A percentile compares a stretch with the other conserved stretches of the same genome.
Conservation (phyloP, 2,888 invertebrate species). For the Platycheirus albimanus region DNA sequence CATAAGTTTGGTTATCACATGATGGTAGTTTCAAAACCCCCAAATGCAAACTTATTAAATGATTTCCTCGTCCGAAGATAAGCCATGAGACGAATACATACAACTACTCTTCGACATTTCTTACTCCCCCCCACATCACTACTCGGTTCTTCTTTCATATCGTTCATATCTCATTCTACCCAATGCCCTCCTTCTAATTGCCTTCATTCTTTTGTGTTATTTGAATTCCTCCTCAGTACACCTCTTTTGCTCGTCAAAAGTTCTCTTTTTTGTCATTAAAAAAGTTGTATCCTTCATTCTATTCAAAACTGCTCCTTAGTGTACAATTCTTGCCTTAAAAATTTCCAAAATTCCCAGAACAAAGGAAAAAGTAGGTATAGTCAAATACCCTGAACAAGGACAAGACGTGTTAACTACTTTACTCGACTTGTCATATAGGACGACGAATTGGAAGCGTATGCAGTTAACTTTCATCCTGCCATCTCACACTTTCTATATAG, state of each 20-base stretch:
- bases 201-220: slow-evolving; percentile 65
- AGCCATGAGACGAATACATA: too few relatives aligned
- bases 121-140: too few relatives aligned
- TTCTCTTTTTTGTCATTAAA: slow-evolving; percentile 69
- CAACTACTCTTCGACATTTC: too few relatives aligned
- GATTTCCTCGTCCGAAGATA: too few relatives aligned
- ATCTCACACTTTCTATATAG: slow-evolving; percentile 15
- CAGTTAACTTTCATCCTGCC: slow-evolving; percentile 69
- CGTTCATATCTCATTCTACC: background rate
- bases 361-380: slow-evolving; percentile 32
- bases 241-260: slow-evolving; percentile 70
- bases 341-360: slow-evolving; percentile 21
- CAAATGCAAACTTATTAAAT: too few relatives aligned
- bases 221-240: slow-evolving; percentile 52
- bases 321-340: slow-evolving; percentile 41
- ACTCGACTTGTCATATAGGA: slow-evolving; percentile 67
- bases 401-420: slow-evolving; percentile 72
- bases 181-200: slow-evolving; percentile 51
- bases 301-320: slow-evolving; percentile 32
- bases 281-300: slow-evolving; percentile 50
- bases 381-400: slow-evolving; percentile 44
- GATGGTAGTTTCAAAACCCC: too few relatives aligned
- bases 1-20: too few relatives aligned
- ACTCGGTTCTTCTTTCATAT: too few relatives aligned
- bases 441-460: slow-evolving; percentile 72